Evolutionary conservation across 1,140 invertebrate genomes (phyloP), one percentile per base, ranked within the genome.

Genomic region (Drosophila tristis): DNA sequence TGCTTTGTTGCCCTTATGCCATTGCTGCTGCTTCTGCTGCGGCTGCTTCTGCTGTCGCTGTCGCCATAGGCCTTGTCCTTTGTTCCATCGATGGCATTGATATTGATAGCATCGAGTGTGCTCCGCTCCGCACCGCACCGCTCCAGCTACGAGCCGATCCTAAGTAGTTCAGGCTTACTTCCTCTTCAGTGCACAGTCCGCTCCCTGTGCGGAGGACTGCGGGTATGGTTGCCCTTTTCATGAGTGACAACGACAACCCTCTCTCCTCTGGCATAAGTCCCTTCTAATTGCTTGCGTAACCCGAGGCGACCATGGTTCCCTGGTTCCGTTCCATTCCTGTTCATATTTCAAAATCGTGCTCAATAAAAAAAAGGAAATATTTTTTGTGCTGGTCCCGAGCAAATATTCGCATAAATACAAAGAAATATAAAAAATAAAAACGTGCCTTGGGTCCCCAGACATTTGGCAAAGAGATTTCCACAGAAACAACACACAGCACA

Each of bases 311-410:
- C 74, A 54, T 48, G 62, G 67, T 55, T 20, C 42, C 43, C 45
- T 44, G 60, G 54, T 77, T 62, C 74, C 71, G 66, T 55, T 59
- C 72, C 63, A 59, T 58, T 59, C 72, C 57, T 77, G 74, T 87
- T 87, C 81, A 87, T 86, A 86, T 87, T 86, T 86, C 74, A 82
- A 82, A 86, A 82, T 86, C 82, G 82, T 86, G 84, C 84, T 86
- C 82, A 89, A 86, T 86, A 86, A 86, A 86, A 50, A 73, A 57
- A 67, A 23, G 26, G 42, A 58, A 74, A 58, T 25, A 39, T 39
- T 86, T 78, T 81, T 87, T 86, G 82, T 71, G 57, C 62, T 78
- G 78, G 70, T 76, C 50, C 75, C 59, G 65, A 48, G 50, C 60
- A 68, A 71, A 81, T 63, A 71, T 65, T 70, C 73, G 81, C 63